A percentile compares a stretch with the other conserved stretches of the same genome.
Conservation (phyloP, 2,113 vertebrate species). For the Siniperca chuatsi region DNA sequence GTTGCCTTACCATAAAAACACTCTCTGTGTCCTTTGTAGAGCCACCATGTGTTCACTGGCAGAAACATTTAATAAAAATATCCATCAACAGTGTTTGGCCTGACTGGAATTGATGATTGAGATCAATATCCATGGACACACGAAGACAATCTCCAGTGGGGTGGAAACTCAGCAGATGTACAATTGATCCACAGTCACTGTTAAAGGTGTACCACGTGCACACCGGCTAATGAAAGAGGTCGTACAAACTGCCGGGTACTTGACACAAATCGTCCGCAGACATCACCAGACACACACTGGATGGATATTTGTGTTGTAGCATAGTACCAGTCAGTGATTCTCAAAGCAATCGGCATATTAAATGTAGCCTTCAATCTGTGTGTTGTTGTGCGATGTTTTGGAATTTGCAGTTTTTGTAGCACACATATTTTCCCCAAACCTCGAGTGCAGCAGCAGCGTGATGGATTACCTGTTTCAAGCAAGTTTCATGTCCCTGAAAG, state of each 20-base stretch:
- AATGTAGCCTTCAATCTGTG: neutral
- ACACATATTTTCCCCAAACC: neutral
- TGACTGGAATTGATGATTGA: neutral
- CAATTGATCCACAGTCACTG: neutral
- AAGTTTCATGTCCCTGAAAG: neutral
- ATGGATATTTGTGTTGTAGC: neutral
- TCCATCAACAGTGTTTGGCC: slow-evolving; percentile 14
- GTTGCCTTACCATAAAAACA: neutral
- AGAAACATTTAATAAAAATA: slow-evolving; percentile 12
- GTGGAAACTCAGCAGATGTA: neutral
- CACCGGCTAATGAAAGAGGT: neutral
- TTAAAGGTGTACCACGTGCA: neutral
- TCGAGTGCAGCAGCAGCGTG: neutral
- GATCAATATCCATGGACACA: slow-evolving; percentile 40
- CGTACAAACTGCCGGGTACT: neutral
- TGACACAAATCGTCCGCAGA: neutral
- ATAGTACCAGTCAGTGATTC: neutral
- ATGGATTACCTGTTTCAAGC: neutral
- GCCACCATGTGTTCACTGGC: neutral
- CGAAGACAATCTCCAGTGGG: neutral
- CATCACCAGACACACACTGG: neutral
- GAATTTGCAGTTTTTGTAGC: neutral
- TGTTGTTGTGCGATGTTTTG: neutral
- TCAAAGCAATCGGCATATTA: neutral
- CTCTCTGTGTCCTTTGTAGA: neutral